phyloP scores from a whole-genome alignment of 2,888 invertebrate genomes.

The Chrysotoxum bicinctum region DNA sequence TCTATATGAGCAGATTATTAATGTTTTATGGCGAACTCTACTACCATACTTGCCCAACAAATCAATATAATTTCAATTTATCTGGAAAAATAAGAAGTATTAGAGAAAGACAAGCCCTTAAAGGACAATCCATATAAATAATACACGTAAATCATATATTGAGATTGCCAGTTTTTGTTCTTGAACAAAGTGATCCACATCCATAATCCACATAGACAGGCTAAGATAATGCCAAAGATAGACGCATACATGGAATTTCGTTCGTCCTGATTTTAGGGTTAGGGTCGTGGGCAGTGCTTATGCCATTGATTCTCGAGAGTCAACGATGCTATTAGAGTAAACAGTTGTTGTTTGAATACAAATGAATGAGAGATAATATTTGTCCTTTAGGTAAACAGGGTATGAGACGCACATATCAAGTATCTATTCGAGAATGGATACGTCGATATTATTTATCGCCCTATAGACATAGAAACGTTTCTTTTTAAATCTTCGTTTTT shows the following conservation, averaged over 20 bases:
- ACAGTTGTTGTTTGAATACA: conserved; percentile 55
- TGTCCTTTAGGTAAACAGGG: background rate
- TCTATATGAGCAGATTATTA: conserved; percentile 3
- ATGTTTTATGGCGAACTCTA: background rate
- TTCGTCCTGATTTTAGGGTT: background rate
- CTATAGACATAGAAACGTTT: background rate
- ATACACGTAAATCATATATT: conserved; percentile 5
- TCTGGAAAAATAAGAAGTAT: background rate
- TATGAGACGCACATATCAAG: too few relatives aligned
- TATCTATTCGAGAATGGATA: background rate
- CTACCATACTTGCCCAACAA: background rate
- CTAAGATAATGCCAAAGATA: background rate
- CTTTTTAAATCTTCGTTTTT: background rate
- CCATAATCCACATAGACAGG: conserved; percentile 9
- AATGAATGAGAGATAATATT: conserved; percentile 32
- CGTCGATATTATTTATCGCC: background rate
- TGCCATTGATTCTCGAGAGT: conserved; percentile 39
- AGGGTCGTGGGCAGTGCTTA: background rate
- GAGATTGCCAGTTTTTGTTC: background rate
- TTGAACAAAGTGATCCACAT: background rate
- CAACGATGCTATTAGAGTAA: conserved; percentile 50
- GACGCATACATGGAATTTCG: background rate
- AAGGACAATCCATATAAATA: background rate
- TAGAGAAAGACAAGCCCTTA: background rate
- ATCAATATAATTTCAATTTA: background rate